Evolutionary conservation across 2,888 invertebrate species (phyloP).

Genomic region (Hirtodrosophila histrioides): DNA sequence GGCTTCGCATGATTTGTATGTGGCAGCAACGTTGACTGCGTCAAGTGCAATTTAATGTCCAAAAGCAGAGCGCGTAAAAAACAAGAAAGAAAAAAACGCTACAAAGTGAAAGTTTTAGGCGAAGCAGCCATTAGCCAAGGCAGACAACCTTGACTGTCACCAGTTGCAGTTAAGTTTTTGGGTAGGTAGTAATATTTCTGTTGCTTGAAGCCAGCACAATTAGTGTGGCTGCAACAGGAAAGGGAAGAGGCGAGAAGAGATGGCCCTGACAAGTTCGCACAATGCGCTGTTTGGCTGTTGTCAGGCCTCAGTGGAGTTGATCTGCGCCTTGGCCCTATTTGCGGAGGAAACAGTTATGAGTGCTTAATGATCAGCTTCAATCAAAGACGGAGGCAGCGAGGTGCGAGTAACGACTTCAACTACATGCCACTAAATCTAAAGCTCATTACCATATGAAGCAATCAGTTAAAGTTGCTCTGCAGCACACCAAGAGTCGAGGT

Average conservation of each 20-base stretch:
- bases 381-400: neutral
- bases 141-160: constrained; percentile 72
- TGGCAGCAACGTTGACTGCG: constrained; percentile 46
- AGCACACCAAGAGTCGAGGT: neutral
- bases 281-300: constrained; percentile 16
- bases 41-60: constrained; percentile 72
- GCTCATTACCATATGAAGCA: constrained; percentile 67
- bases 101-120: constrained; percentile 69
- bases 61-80: constrained; percentile 55
- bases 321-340: constrained; percentile 51
- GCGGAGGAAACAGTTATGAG: constrained; percentile 51
- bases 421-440: constrained; percentile 45
- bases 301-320: constrained; percentile 42
- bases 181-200: constrained; percentile 6
- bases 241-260: constrained; percentile 26
- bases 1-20: constrained; percentile 67
- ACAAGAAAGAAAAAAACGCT: constrained; percentile 27
- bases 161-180: constrained; percentile 18
- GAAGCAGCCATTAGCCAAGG: constrained; percentile 46
- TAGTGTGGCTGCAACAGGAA: constrained; percentile 32
- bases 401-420: constrained; percentile 4
- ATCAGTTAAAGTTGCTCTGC: constrained; percentile 44
- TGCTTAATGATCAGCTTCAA: constrained; percentile 27
- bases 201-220: constrained; percentile 31
- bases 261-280: constrained; percentile 30